Evolutionary conservation across 2,113 vertebrate genomes (phyloP), one percentile per base, ranked within the genome.

Genomic region (Phoxinus phoxinus): DNA sequence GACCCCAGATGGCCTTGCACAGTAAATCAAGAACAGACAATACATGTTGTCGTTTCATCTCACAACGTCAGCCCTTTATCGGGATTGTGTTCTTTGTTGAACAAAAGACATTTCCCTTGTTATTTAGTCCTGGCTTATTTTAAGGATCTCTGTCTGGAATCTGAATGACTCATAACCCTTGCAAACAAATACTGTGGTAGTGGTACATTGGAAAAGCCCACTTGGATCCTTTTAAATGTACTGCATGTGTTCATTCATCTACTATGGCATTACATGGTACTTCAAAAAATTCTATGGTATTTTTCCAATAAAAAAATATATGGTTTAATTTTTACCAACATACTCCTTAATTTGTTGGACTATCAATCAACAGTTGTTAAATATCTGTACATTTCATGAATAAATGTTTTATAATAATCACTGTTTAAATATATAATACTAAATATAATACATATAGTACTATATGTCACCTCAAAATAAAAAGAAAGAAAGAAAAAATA

Each of bases 1-100:
- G 51, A 74, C 44, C 56, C 72, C 72, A 71, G 81, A 56, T 81
- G 76, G 46, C 82, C 65, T 6, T 63, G 44, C 21, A 10, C 19
- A 72, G 81, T 83, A 72, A 83, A 72, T 83, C 46, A 56, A 58
- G 48, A 71, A n/a, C 81, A 72, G 30, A 73, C 80, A 51, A 82
- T 82, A 53, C 25, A n/a, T 35, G 46, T 35, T 82, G 80, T 21
- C 1, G 7, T 69, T 69, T 69, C 80, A 48, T 53, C 63, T 48
- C 41, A 69, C 80, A 35, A 21, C 25, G 6, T n/a, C 80, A 35
- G 63, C 27, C 3, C 37, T 80, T 80, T 46, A 78, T 58, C 0
- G 2, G n/a, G 37, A 19, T 15, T 30, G 78, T 19, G 13, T 30
- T 19, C 37, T 80, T 44, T 63, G 8, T 27, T 63, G 41, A 65